Conservation (phyloP, 35 echinoderm and acorn worm species). For the Patiria miniata region DNA sequence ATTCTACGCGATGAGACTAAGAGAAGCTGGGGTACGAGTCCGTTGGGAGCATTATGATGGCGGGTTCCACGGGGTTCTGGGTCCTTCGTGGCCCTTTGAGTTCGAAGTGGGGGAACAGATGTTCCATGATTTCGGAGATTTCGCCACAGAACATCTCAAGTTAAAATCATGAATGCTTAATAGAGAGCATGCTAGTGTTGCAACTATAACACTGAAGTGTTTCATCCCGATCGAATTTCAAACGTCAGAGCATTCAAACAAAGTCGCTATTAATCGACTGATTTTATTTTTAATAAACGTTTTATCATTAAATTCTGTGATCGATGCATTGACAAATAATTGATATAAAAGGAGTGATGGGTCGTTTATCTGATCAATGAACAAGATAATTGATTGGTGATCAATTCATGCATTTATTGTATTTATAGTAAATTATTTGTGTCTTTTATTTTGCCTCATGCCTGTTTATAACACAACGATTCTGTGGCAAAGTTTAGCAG, state of each 20-base stretch:
- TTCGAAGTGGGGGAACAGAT: constrained; percentile 74
- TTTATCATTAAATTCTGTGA: not conserved
- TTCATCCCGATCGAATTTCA: not conserved
- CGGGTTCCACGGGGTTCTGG: constrained; percentile 83
- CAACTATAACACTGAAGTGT: not conserved
- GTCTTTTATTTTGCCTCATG: too few relatives aligned
- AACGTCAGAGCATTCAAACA: not conserved
- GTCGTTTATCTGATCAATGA: too few relatives aligned
- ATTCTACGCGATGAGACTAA: constrained; percentile 56
- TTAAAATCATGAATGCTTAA: not conserved
- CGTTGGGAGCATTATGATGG: constrained; percentile 75
- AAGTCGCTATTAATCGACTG: not conserved
- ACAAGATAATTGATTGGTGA: too few relatives aligned
- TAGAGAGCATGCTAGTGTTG: not conserved
- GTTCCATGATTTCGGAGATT: constrained; percentile 58
- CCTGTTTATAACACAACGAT: too few relatives aligned
- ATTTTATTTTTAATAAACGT: not conserved
- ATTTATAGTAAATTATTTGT: too few relatives aligned
- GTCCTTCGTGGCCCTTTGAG: not conserved
- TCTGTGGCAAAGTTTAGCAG: too few relatives aligned
- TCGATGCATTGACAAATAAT: not conserved
- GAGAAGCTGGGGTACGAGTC: constrained; percentile 48
- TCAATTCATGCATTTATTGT: too few relatives aligned
- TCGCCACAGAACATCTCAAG: constrained; percentile 64
- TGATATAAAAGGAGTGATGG: not conserved